Evolutionary conservation across 2,888 invertebrate genomes (phyloP).

Genomic region (Trichopoda pennipes): DNA sequence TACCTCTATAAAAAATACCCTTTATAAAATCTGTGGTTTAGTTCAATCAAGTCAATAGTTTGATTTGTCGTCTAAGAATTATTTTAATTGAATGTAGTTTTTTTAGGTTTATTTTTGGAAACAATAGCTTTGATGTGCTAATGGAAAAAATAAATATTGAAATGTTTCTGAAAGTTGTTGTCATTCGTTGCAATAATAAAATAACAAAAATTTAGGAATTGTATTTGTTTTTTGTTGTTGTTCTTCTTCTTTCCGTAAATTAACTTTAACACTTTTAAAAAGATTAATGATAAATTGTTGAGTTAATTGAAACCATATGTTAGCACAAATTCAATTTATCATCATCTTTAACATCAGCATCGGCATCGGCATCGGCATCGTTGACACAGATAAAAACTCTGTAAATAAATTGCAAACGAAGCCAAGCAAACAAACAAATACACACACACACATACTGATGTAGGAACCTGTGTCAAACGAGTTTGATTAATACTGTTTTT

Average conservation of each 20-base stretch:
- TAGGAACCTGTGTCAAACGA: no score
- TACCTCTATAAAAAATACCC: no score
- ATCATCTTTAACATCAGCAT: neutral
- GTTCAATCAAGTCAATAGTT: no score
- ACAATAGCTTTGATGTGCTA: no score
- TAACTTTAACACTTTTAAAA: neutral
- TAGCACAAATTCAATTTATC: conserved; percentile 36
- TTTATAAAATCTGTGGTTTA: no score
- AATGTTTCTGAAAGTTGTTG: neutral
- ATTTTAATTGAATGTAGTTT: no score
- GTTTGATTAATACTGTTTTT: conserved; percentile 31
- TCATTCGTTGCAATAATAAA: neutral
- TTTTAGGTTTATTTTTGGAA: no score
- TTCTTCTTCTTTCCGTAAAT: neutral
- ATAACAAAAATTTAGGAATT: no score
- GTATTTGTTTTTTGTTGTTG: no score
- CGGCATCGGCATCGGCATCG: neutral
- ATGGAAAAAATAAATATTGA: no score
- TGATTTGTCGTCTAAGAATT: no score
- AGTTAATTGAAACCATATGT: conserved; percentile 2
- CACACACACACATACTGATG: no score
- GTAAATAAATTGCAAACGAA: conserved; percentile 1
- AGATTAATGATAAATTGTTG: conserved; percentile 5
- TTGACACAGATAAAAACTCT: neutral
- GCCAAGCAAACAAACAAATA: neutral